These are phyloP conservation scores for Circaetus cinerascens DNA, from an alignment of 2,113 vertebrate genomes.

Conservation along the genomic window DNA sequence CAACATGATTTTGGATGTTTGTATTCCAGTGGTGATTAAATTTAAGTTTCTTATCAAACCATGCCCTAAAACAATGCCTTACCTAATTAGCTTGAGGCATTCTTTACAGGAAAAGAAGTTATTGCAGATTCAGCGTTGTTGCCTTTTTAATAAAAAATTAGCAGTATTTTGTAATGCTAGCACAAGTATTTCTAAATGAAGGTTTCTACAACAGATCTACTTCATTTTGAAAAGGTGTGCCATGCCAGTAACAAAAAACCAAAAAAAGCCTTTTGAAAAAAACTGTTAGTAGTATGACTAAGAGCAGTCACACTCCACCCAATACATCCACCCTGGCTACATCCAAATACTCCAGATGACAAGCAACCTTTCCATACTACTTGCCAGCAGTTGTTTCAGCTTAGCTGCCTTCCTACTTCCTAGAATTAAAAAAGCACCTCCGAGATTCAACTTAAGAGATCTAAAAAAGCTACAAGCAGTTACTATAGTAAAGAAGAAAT, in stretches of 20 bases:
- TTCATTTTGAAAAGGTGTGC: not conserved
- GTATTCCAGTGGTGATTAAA: not conserved
- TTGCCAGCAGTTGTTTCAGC: slow-evolving; percentile 12
- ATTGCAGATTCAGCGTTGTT: not conserved
- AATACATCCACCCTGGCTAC: slow-evolving; percentile 25
- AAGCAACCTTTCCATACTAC: slow-evolving; percentile 27
- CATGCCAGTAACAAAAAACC: not conserved
- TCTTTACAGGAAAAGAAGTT: not conserved
- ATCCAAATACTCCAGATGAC: slow-evolving; percentile 50
- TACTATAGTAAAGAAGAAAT: not conserved
- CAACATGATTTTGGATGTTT: not conserved
- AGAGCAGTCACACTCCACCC: slow-evolving; percentile 62
- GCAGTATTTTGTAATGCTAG: not conserved
- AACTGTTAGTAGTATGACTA: slow-evolving; percentile 41
- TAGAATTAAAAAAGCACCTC: not conserved
- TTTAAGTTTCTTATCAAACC: not conserved
- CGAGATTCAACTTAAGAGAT: not conserved
- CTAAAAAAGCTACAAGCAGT: not conserved
- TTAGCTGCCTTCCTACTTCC: not conserved
- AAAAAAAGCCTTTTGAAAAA: slow-evolving; percentile 6
- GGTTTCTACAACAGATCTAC: not conserved
- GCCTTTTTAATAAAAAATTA: not conserved
- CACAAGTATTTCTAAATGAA: not conserved
- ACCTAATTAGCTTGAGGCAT: not conserved
- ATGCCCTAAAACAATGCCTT: not conserved